Base-by-base conservation (phyloP, 2,113 vertebrate species). In the Colaptes auratus region DNA sequence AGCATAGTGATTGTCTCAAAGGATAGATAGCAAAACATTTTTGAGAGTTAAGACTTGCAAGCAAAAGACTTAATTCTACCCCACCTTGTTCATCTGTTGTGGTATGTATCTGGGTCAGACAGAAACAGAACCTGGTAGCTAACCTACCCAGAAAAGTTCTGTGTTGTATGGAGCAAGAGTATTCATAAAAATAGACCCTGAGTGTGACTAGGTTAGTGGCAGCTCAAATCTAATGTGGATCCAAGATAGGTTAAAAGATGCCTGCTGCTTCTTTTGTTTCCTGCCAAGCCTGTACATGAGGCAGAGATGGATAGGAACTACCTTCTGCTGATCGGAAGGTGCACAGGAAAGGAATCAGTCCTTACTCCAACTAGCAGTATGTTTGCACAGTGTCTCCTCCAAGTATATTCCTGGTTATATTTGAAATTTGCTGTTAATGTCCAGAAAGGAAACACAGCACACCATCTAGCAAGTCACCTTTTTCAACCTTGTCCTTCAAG, bases 211-310 rank as follows among this genome's bases (percentile, higher is more conserved):
- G 4, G 24, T 46, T 30, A 33, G 73, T 35, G 70, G 27, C 31
- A 50, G 58, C 78, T 84, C 42, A 52, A 50, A 30, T 59, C 46
- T 81, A 23, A 81, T 1, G 4, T n/a, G 30, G 15, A 30, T 24
- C 15, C 1, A 2, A 10, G 70, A 9, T 0, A 19, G 25, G 25
- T 35, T 73, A 24, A 60, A 56, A 0, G 0, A 33, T 44, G 31
- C 56, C 39, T 61, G 3, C 27, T 48, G 50, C 64, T 86, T 50
- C 50, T 65, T 66, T 44, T 85, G 12, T 64, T 82, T 72, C 48
- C 58, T 84, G 30, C 56, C 18, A 58, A 63, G 66, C 52, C 36
- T 55, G 1, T 13, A 13, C 8, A 50, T 19, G 19, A 39, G 24
- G 36, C 50, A 78, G 10, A 30, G n/a, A 44, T 44, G 39, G 39